Conservation (phyloP, 2,797 vertebrate species). For the Liasis olivaceus region DNA sequence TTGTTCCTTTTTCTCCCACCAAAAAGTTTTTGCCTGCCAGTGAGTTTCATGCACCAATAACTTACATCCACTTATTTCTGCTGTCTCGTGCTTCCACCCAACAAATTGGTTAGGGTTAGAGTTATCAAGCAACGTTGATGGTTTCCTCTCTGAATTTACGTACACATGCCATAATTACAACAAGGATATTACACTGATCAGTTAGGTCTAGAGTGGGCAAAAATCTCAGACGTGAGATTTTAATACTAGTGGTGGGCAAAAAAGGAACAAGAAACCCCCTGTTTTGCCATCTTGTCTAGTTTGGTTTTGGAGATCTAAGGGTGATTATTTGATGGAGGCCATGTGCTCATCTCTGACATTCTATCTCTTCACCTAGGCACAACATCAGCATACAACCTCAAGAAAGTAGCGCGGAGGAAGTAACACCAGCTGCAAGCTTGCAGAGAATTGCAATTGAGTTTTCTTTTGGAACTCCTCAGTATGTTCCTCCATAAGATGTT, state of each 20-base stretch:
- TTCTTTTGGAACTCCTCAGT: neutral
- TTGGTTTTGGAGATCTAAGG: neutral
- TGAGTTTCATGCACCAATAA: neutral
- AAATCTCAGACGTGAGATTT: neutral
- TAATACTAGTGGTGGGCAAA: neutral
- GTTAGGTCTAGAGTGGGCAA: neutral
- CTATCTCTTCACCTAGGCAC: neutral
- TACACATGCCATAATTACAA: neutral
- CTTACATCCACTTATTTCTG: neutral
- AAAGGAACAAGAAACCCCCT: neutral
- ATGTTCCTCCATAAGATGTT: neutral
- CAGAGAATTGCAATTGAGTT: neutral
- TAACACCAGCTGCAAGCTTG: neutral
- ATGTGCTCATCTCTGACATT: neutral
- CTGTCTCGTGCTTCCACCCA: neutral
- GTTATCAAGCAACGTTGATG: neutral
- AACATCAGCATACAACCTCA: neutral
- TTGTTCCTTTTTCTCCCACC: neutral
- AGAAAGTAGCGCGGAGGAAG: neutral
- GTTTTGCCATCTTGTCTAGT: neutral
- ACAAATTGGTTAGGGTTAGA: neutral
- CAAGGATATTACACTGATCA: neutral
- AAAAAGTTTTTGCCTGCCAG: neutral
- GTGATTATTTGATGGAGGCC: neutral
- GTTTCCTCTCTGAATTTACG: neutral